Percentiles rank a stretch among this genome's conserved stretches.
phyloP scores from a whole-genome alignment of 2,113 vertebrate species.

The Terrapene triunguis region DNA sequence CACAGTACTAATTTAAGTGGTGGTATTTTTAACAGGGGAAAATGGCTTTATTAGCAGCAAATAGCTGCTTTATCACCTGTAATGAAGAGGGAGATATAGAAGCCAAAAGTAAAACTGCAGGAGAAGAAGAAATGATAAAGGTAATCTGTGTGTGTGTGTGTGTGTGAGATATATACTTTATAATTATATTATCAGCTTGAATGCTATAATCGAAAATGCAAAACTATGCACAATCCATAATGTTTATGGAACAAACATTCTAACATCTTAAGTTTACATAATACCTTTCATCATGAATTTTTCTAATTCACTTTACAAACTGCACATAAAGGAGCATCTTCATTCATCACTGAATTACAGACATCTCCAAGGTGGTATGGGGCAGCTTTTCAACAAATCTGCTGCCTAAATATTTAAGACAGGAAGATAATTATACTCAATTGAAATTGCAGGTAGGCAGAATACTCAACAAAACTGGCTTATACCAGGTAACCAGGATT shows the following conservation, averaged over 20 bases:
- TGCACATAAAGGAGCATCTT: not conserved
- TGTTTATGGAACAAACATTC: not conserved
- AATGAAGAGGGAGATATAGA: slow-evolving; percentile 95
- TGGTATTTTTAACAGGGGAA: slow-evolving; percentile 83
- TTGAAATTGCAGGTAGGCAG: not conserved
- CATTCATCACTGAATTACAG: not conserved
- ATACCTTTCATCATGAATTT: not conserved
- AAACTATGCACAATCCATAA: not conserved
- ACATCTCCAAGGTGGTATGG: not conserved
- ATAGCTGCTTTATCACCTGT: slow-evolving; percentile 95
- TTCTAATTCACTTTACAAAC: not conserved
- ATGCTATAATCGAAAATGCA: not conserved
- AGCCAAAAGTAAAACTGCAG: slow-evolving; percentile 92
- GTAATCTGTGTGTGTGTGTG: slow-evolving; percentile 72
- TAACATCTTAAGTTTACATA: not conserved
- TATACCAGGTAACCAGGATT: not conserved
- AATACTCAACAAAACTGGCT: not conserved
- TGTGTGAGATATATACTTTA: too few relatives aligned
- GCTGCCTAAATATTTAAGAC: not conserved
- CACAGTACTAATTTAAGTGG: not conserved
- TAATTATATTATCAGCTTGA: not conserved
- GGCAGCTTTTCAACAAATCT: not conserved
- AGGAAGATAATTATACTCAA: not conserved
- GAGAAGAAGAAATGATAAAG: slow-evolving; percentile 96
- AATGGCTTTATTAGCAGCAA: slow-evolving; percentile 94